Conservation (phyloP, 2,113 vertebrate species). For the Mesoclemmys tuberculata region DNA sequence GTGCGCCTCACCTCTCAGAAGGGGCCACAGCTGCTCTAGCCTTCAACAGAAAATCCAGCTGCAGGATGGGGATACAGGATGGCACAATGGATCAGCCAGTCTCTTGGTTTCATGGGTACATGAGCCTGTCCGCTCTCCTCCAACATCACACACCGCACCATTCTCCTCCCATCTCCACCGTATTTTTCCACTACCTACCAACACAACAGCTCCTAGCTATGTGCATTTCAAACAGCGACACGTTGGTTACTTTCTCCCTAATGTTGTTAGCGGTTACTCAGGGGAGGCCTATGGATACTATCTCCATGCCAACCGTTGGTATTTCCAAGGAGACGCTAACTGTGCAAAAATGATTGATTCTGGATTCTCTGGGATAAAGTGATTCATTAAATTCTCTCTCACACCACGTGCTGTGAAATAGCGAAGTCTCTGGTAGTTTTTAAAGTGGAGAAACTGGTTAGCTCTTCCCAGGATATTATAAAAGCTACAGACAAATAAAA, state of each 20-base stretch:
- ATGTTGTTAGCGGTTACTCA: neutral
- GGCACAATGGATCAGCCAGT: neutral
- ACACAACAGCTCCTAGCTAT: neutral
- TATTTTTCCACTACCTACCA: neutral
- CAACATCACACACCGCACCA: neutral
- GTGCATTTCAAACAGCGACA: accelerated
- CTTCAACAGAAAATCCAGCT: neutral
- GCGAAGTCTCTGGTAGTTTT: neutral
- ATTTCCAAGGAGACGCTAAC: neutral
- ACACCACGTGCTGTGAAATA: neutral
- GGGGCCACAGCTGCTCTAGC: too few species aligned
- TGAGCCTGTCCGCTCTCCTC: accelerated
- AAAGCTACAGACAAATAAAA: neutral
- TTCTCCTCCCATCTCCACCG: neutral
- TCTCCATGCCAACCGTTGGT: neutral
- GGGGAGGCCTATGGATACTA: neutral
- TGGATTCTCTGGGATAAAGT: neutral
- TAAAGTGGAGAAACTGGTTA: neutral
- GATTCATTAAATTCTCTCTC: neutral
- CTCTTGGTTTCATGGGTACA: neutral
- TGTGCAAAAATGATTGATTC: accelerated
- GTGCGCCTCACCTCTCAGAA: neutral
- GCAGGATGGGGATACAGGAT: neutral
- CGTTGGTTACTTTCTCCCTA: neutral
- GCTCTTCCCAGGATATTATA: neutral